Percentiles rank a stretch among this genome's conserved stretches.
Evolutionary conservation across 2,888 invertebrate genomes (phyloP).

Genomic region (Philonicus albiceps): DNA sequence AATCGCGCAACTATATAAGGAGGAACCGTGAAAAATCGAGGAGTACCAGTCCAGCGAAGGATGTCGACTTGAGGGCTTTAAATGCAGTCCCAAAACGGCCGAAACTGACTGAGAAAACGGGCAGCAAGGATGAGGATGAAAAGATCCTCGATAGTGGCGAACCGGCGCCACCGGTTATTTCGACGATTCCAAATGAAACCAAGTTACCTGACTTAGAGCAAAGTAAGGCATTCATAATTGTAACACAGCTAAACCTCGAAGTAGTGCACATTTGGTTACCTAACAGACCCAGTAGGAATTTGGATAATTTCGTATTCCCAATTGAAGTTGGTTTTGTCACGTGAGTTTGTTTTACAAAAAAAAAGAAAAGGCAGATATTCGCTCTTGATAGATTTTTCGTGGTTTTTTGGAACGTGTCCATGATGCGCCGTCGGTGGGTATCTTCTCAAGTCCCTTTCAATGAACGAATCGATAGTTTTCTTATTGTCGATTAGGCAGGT

Average conservation of each 20-base stretch:
- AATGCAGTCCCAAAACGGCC: conserved; percentile 29
- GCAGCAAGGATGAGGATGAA: neutral
- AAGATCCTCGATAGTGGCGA: neutral
- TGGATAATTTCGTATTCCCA: neutral
- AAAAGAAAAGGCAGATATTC: neutral
- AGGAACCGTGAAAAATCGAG: conserved; percentile 70
- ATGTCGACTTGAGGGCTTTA: conserved; percentile 46
- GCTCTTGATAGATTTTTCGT: neutral
- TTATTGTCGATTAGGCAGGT: neutral
- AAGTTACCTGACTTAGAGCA: conserved; percentile 47
- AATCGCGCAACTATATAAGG: conserved; percentile 72
- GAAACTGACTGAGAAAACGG: neutral
- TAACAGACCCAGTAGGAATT: conserved; percentile 35
- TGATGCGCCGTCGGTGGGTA: conserved; percentile 8
- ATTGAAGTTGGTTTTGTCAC: conserved; percentile 29
- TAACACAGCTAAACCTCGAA: conserved; percentile 47
- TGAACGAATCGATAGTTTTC: neutral
- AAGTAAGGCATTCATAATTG: conserved; percentile 47
- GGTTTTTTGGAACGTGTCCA: neutral
- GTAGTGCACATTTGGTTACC: conserved; percentile 50
- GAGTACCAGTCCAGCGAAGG: conserved; percentile 62
- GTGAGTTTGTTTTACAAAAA: neutral
- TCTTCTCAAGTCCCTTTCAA: neutral
- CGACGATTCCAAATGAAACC: conserved; percentile 21
- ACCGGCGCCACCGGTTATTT: neutral